These are phyloP conservation scores for Pardalotus punctatus DNA, from an alignment of 2,113 vertebrate genomes.

Conservation along the genomic window DNA sequence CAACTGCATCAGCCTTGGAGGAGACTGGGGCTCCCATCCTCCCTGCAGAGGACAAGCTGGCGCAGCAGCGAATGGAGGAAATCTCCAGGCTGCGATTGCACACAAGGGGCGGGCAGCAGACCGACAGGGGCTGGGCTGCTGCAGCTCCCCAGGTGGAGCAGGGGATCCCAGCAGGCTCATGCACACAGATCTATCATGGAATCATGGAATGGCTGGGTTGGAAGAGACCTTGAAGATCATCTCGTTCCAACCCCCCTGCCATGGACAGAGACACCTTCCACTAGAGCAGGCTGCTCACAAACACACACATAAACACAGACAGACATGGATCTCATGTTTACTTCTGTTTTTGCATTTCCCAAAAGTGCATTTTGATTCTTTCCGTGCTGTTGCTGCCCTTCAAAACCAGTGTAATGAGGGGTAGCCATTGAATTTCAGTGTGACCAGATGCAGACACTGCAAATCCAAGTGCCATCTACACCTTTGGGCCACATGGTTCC, in stretches of 20 bases:
- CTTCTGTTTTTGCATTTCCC: not conserved
- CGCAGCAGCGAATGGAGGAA: not conserved
- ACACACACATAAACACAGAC: not conserved
- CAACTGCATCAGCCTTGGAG: not conserved
- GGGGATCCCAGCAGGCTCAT: not conserved
- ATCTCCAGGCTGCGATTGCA: not conserved
- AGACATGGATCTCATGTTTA: not conserved
- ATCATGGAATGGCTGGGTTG: not conserved
- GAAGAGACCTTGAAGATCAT: not conserved
- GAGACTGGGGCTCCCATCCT: not conserved
- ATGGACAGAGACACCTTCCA: not conserved
- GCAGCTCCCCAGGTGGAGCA: fast-evolving
- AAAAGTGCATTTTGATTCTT: not conserved
- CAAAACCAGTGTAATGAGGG: not conserved
- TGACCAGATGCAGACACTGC: not conserved
- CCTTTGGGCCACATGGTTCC: not conserved
- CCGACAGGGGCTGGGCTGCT: fast-evolving
- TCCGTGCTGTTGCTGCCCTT: not conserved
- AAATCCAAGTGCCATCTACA: not conserved
- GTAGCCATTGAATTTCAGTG: not conserved
- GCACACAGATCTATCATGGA: not conserved
- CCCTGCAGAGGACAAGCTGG: not conserved
- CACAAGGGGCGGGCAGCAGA: fast-evolving
- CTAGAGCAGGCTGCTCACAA: not conserved
- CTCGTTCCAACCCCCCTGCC: fast-evolving